phyloP scores from a whole-genome alignment of 1,140 invertebrate species.

The Drosophila jambulina region DNA sequence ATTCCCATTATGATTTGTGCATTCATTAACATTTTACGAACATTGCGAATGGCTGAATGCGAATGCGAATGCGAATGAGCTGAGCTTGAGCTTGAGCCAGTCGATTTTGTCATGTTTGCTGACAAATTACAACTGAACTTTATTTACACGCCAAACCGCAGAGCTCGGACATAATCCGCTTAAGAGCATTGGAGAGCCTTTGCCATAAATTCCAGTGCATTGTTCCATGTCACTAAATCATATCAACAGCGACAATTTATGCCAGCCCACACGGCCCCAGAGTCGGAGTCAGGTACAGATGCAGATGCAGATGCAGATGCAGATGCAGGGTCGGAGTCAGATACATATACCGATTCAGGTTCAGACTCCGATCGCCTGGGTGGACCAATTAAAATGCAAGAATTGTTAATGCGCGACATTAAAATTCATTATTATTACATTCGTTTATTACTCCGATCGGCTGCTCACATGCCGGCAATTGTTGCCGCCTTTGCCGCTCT shows the following conservation, averaged over 20 bases:
- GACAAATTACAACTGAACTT: slow-evolving; percentile 73
- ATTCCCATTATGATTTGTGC: slow-evolving; percentile 56
- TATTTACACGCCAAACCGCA: slow-evolving; percentile 31
- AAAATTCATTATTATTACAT: slow-evolving; percentile 84
- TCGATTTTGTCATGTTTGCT: slow-evolving; percentile 64
- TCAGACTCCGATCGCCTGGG: slow-evolving; percentile 31
- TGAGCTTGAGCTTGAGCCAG: slow-evolving; percentile 12
- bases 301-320: neutral
- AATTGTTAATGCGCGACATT: slow-evolving; percentile 83
- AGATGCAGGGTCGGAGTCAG: slow-evolving; percentile 6
- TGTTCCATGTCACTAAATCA: slow-evolving; percentile 84
- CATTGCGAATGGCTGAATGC: slow-evolving; percentile 40
- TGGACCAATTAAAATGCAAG: slow-evolving; percentile 81
- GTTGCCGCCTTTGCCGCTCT: slow-evolving; percentile 35
- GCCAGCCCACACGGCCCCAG: slow-evolving; percentile 63
- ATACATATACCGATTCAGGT: slow-evolving; percentile 3
- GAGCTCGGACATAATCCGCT: slow-evolving; percentile 77
- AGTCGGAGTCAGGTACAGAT: neutral
- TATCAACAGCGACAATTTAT: slow-evolving; percentile 82
- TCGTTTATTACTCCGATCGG: slow-evolving; percentile 76
- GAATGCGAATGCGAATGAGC: neutral
- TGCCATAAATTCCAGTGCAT: slow-evolving; percentile 82
- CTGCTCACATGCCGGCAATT: slow-evolving; percentile 43
- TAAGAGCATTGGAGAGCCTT: slow-evolving; percentile 71
- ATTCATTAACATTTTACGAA: slow-evolving; percentile 60